phyloP scores from a whole-genome alignment of 2,888 invertebrate genomes.

The Epistrophe eligans region DNA sequence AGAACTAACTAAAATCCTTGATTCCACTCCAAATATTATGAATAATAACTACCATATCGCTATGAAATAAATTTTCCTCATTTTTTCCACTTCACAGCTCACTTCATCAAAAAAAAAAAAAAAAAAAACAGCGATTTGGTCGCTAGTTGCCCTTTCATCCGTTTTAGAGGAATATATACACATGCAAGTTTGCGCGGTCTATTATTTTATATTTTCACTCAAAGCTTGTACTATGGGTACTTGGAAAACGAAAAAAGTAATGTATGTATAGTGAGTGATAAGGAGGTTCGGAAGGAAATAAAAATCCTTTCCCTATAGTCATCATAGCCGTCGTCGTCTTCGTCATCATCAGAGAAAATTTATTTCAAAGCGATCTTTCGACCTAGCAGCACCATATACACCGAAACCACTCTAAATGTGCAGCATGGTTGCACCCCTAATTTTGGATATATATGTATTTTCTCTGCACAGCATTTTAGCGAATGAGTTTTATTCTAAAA shows the following conservation, averaged over 20 bases:
- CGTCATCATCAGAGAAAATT: neutral
- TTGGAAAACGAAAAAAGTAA: conserved; percentile 4
- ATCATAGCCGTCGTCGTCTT: neutral
- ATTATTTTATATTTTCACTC: conserved; percentile 50
- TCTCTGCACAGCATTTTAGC: conserved; percentile 28
- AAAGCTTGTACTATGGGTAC: neutral
- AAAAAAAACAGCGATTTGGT: conserved; percentile 46
- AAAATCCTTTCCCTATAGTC: conserved; percentile 12
- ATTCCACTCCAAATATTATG: conserved; percentile 54
- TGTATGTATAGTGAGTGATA: conserved; percentile 25
- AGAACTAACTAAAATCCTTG: conserved; percentile 32
- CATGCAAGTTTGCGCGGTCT: conserved; percentile 40
- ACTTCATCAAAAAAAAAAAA: conserved; percentile 17
- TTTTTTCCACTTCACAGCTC: conserved; percentile 51
- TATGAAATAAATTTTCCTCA: conserved; percentile 38
- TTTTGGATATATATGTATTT: conserved; percentile 21
- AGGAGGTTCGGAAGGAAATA: neutral
- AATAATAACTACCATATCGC: conserved; percentile 21
- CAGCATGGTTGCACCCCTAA: conserved; percentile 1
- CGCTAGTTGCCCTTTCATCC: conserved; percentile 63
- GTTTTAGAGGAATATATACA: conserved; percentile 31
- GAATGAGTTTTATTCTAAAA: neutral
- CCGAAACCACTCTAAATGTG: neutral
- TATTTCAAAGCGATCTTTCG: conserved; percentile 9
- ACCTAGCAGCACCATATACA: neutral